phyloP scores from a whole-genome alignment of 2,797 vertebrate species.

The Cuniculus paca region DNA sequence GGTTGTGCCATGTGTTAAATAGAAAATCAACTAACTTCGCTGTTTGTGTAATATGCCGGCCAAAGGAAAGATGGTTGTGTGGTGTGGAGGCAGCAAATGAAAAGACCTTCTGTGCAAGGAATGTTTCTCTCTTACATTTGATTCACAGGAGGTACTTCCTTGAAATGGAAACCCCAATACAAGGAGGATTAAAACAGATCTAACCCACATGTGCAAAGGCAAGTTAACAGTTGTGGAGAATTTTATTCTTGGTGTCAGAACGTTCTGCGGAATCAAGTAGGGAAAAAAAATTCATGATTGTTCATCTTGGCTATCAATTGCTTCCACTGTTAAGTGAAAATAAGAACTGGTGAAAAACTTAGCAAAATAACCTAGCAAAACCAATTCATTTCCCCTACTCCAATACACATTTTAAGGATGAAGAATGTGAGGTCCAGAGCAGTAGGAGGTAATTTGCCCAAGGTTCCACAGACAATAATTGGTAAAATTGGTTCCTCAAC shows the following conservation, averaged over 20 bases:
- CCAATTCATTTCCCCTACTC: conserved; percentile 14
- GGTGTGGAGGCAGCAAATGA: conserved; percentile 74
- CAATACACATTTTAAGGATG: conserved; percentile 35
- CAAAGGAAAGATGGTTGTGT: conserved; percentile 77
- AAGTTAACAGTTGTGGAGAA: conserved; percentile 8
- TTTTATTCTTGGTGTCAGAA: conserved; percentile 53
- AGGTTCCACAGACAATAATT: background rate
- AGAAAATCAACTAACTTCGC: conserved; percentile 78
- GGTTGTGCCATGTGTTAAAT: conserved; percentile 56
- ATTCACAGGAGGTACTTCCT: conserved; percentile 7
- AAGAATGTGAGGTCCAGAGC: background rate
- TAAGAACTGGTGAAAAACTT: background rate
- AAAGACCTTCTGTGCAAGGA: conserved; percentile 81
- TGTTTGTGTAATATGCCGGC: conserved; percentile 75
- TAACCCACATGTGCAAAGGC: conserved; percentile 37
- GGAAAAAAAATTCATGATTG: background rate
- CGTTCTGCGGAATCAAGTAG: conserved; percentile 50
- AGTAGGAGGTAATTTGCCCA: background rate
- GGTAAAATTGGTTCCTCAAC: background rate
- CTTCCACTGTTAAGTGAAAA: conserved; percentile 67
- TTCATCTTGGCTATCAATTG: conserved; percentile 11
- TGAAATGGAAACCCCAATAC: conserved; percentile 54
- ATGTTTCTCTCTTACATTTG: conserved; percentile 58
- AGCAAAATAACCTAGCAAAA: conserved; percentile 44
- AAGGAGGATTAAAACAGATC: conserved; percentile 42